Evolutionary conservation across 2,888 invertebrate genomes (phyloP), one percentile per base, ranked within the genome.

Genomic region (Sesia bembeciformis): DNA sequence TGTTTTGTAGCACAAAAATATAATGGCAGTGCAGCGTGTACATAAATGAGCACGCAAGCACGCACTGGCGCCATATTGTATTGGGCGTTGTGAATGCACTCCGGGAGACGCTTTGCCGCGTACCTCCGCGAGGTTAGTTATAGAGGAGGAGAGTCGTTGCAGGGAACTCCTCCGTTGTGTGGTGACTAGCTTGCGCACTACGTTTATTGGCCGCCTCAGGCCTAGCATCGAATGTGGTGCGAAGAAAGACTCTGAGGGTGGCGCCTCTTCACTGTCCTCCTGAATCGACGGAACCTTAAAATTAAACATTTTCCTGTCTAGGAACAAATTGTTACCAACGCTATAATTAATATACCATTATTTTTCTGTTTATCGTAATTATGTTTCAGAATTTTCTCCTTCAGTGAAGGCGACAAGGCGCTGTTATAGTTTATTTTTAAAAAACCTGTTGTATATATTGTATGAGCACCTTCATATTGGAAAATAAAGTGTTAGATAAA

Each of bases 51-150:
- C 23, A 23, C 23, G 23, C 23, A 23, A 23, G 23, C 23, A 23
- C 23, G 23, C 23, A 23, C 23, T 23, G 23, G 23, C 23, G 23
- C 23, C 23, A 23, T 23, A 23, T 23, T 23, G 23, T 23, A 23
- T 23, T 38, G 39, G 50, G 38, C 52, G 60, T 68, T 74, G 78
- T 76, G 76, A 81, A 75, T 81, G 79, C 81, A 81, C 81, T 60
- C 73, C 66, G 53, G 60, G 64, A 68, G 64, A 66, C 67, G 65
- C 65, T 60, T 61, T 60, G 72, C 75, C 78, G 75, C 76, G 71
- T 90, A 90, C 90, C 90, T 90, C 90, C 67, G 87, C 64, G 70
- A 90, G 81, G 75, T 89, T 90, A 81, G 81, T 89, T 60, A 89
- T 81, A 70, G 90, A 87, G 75, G 81, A 79, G 68, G 89, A 85